These are phyloP conservation scores for Danionella cerebrum DNA, from an alignment of 2,113 vertebrate genomes.

Conservation along the genomic window DNA sequence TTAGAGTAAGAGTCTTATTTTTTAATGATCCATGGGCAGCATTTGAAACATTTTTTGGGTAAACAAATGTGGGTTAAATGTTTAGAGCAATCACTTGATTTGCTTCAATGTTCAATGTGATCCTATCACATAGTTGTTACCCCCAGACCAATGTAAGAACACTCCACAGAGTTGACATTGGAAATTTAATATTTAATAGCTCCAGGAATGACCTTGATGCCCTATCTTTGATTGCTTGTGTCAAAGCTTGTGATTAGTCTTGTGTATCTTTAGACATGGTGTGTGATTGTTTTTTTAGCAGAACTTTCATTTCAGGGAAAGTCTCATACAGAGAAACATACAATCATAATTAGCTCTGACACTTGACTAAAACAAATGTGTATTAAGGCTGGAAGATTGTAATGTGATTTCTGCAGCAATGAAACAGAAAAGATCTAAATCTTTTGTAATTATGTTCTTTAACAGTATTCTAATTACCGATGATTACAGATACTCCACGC, in stretches of 20 bases:
- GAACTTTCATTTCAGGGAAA: conserved; percentile 62
- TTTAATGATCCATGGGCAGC: too few species aligned
- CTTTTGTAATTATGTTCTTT: conserved; percentile 93
- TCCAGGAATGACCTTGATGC: conserved; percentile 24
- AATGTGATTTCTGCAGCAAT: conserved; percentile 77
- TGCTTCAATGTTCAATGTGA: too few species aligned
- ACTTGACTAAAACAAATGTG: conserved; percentile 89
- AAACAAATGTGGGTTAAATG: too few species aligned
- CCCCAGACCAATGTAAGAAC: too few species aligned
- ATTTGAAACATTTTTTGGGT: too few species aligned
- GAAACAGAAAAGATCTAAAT: conserved; percentile 97
- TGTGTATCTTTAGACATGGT: conserved; percentile 62
- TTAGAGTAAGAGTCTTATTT: too few species aligned
- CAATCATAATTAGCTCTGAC: conserved; percentile 88
- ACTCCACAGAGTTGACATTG: too few species aligned
- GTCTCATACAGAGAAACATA: conserved; percentile 85
- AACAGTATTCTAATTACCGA: conserved; percentile 96
- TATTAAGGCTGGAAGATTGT: conserved; percentile 80
- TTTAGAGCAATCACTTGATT: too few species aligned
- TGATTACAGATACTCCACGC: conserved; percentile 86
- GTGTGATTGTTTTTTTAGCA: conserved; percentile 60
- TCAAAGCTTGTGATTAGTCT: conserved; percentile 78
- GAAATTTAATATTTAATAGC: too few species aligned
- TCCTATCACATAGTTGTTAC: too few species aligned
- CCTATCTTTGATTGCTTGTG: conserved; percentile 63